A percentile compares a stretch with the other conserved stretches of the same genome.
These are phyloP conservation scores for Orestias chungarensis DNA, from an alignment of 2,797 vertebrate genomes.

Conservation along the genomic window DNA sequence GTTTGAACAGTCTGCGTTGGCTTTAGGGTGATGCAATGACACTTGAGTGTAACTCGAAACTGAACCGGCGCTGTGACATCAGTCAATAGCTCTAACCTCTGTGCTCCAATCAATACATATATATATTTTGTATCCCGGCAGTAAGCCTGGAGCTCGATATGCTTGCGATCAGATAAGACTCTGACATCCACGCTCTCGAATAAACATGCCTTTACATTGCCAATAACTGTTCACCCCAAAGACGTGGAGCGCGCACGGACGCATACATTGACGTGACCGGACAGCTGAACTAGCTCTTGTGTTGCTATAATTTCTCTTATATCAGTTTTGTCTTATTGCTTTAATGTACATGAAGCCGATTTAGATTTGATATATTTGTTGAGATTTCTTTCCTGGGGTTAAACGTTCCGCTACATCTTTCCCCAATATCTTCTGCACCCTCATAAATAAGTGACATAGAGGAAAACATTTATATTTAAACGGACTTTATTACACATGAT, in stretches of 20 bases:
- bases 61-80: slow-evolving; percentile 50
- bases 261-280: slow-evolving; percentile 69
- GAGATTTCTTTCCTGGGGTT: not conserved
- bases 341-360: not conserved
- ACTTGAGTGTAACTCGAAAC: slow-evolving; percentile 53
- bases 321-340: not conserved
- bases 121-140: slow-evolving; percentile 62
- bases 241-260: slow-evolving; percentile 63
- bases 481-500: slow-evolving; percentile 89
- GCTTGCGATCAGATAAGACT: slow-evolving; percentile 77
- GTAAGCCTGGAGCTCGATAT: slow-evolving; percentile 73
- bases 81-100: slow-evolving; percentile 66
- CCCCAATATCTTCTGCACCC: not conserved
- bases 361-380: not conserved
- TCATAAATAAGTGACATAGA: slow-evolving; percentile 51
- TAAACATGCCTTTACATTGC: slow-evolving; percentile 77
- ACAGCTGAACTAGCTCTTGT: slow-evolving; percentile 30
- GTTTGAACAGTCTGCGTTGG: slow-evolving; percentile 41
- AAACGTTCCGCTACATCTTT: not conserved
- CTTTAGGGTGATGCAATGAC: slow-evolving; percentile 61
- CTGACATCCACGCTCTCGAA: slow-evolving; percentile 74
- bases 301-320: slow-evolving; percentile 28
- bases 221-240: slow-evolving; percentile 70
- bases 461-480: slow-evolving; percentile 55
- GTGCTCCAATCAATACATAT: slow-evolving; percentile 73